A percentile compares a stretch with the other conserved stretches of the same genome.
These are phyloP conservation scores for Bradypodion ventrale DNA, from an alignment of 2,797 vertebrate species.

Conservation along the genomic window DNA sequence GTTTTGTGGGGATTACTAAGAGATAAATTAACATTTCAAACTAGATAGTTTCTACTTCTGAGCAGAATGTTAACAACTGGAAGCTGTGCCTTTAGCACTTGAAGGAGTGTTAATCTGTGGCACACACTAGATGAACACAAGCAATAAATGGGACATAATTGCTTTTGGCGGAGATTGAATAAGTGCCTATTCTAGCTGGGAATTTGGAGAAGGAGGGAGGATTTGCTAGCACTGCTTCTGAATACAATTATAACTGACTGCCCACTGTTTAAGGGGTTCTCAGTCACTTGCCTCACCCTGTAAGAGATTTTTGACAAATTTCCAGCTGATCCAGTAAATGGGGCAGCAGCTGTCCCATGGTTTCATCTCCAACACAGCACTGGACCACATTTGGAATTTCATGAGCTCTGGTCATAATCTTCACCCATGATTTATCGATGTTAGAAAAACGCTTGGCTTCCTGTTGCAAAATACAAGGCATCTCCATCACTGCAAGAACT, in stretches of 20 bases:
- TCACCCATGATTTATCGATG: slow-evolving; percentile 98
- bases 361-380: slow-evolving; percentile 94
- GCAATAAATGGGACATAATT: not conserved
- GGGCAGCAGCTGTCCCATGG: slow-evolving; percentile 92
- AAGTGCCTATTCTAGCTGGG: not conserved
- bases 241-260: not conserved
- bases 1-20: not conserved
- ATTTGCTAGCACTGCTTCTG: not conserved
- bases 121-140: not conserved
- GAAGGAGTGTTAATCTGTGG: not conserved
- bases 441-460: slow-evolving; percentile 96
- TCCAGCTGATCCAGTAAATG: slow-evolving; percentile 95
- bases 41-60: not conserved
- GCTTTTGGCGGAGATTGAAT: too few species aligned
- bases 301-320: slow-evolving; percentile 96
- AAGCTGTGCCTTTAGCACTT: not conserved
- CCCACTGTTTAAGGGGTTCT: not conserved
- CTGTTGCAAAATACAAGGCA: slow-evolving; percentile 66
- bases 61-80: not conserved
- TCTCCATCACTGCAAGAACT: not conserved
- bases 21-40: not conserved
- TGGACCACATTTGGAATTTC: slow-evolving; percentile 92
- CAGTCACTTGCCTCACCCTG: slow-evolving; percentile 80
- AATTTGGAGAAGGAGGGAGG: not conserved
- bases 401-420: slow-evolving; percentile 93